Conservation (phyloP, 2,797 vertebrate genomes). For the Tiaroga cobitis region DNA sequence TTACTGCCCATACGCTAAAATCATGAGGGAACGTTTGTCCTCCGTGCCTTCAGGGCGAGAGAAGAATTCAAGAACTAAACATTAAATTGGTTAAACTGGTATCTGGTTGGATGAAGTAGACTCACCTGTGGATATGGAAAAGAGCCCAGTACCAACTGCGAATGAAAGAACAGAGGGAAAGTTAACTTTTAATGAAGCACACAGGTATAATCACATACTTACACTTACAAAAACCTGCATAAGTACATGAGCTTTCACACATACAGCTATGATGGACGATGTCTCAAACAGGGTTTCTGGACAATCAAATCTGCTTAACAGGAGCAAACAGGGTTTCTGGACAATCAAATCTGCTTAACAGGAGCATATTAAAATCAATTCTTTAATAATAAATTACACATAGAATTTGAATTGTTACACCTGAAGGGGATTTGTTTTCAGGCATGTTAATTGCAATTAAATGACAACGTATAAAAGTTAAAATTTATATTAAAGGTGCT, state of each 20-base stretch:
- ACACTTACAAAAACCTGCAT: not conserved
- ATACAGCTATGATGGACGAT: not conserved
- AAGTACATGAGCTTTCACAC: not conserved
- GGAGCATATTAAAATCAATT: not conserved
- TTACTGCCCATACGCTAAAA: constrained; percentile 24
- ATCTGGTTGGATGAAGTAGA: constrained; percentile 67
- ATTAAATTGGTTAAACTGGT: not conserved
- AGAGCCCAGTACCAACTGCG: constrained; percentile 94
- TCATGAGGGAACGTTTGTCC: not conserved
- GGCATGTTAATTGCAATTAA: not conserved
- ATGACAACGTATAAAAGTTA: not conserved
- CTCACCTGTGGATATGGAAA: constrained; percentile 99
- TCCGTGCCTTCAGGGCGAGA: not conserved
- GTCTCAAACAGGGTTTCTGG: not conserved
- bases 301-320: not conserved
- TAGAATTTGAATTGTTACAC: not conserved
- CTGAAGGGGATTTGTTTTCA: not conserved
- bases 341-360: not conserved
- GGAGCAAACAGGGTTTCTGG: not conserved
- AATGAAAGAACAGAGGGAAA: constrained; percentile 23
- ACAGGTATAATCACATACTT: not conserved
- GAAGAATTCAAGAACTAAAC: constrained; percentile 8
- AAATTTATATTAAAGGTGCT: not conserved
- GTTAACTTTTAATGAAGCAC: not conserved
- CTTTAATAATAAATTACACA: not conserved